A percentile compares a stretch with the other conserved stretches of the same genome.
These are phyloP conservation scores for Ethmia dodecea DNA, from an alignment of 2,888 invertebrate genomes.

Conservation along the genomic window DNA sequence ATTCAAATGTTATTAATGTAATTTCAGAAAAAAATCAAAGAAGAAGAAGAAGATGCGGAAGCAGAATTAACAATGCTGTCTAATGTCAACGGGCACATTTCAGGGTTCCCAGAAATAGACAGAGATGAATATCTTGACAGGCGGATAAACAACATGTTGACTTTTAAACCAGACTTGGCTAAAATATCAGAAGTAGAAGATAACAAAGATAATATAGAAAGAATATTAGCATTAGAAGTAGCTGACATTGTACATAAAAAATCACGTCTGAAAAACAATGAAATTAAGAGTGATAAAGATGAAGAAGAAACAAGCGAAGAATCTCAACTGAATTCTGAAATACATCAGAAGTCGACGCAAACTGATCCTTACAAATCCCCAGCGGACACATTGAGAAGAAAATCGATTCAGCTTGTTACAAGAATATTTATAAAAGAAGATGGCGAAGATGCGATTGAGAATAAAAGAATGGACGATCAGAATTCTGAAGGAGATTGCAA, in stretches of 20 bases:
- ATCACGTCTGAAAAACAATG: constrained; percentile 28
- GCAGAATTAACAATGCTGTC: constrained; percentile 38
- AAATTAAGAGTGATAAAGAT: constrained; percentile 17
- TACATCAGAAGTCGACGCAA: constrained; percentile 44
- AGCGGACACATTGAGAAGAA: constrained; percentile 47
- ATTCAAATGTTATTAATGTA: background rate
- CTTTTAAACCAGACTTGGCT: constrained; percentile 48
- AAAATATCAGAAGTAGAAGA: constrained; percentile 37
- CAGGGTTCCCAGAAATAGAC: constrained; percentile 25
- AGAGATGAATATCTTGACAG: constrained; percentile 46
- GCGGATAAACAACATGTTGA: constrained; percentile 58
- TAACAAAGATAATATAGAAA: constrained; percentile 40
- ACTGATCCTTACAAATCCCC: constrained; percentile 46
- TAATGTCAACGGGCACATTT: constrained; percentile 43
- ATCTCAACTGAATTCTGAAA: constrained; percentile 31
- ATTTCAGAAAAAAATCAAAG: constrained; percentile 58
- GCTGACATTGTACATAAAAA: constrained; percentile 50
- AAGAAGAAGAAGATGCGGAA: constrained; percentile 42
- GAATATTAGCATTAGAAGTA: constrained; percentile 48
- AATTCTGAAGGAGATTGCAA: constrained; percentile 68
- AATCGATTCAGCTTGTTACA: constrained; percentile 51
- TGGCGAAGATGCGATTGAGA: constrained; percentile 42
- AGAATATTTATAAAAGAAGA: constrained; percentile 50
- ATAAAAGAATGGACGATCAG: constrained; percentile 60
- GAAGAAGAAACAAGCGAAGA: constrained; percentile 29